Evolutionary conservation across 2,113 vertebrate genomes (phyloP).

Genomic region (Callionymus lyra): DNA sequence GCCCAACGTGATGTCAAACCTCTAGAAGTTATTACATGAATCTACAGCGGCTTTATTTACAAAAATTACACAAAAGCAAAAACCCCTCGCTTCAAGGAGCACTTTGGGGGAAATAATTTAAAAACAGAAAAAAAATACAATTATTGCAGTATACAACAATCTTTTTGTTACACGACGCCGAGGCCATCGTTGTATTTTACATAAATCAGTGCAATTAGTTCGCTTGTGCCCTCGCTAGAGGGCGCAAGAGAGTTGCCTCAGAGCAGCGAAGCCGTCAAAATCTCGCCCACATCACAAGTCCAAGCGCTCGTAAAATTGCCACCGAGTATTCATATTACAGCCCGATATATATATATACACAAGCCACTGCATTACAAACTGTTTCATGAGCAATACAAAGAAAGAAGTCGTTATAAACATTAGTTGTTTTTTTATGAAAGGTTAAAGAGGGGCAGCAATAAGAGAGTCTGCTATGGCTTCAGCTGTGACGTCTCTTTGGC

Average conservation of each 20-base stretch:
- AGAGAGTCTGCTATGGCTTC: not conserved
- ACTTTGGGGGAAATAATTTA: conserved; percentile 85
- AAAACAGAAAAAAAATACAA: conserved; percentile 76
- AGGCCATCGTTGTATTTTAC: conserved; percentile 83
- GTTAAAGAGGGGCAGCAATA: not conserved
- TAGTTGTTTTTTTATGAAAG: not conserved
- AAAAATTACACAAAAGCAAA: conserved; percentile 74
- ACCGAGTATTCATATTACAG: not conserved
- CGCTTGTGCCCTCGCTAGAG: conserved; percentile 63
- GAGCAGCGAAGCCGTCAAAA: conserved; percentile 16
- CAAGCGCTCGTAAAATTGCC: too few relatives aligned
- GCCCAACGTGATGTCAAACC: conserved; percentile 48
- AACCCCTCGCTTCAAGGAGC: conserved; percentile 42
- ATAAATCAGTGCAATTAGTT: conserved; percentile 97
- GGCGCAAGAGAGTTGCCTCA: conserved; percentile 37
- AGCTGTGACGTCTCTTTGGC: too few relatives aligned
- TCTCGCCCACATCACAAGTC: too few relatives aligned
- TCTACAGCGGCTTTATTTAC: conserved; percentile 89
- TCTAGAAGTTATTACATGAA: conserved; percentile 73
- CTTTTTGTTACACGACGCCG: conserved; percentile 86
- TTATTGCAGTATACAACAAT: conserved; percentile 98
- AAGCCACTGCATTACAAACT: conserved; percentile 47
- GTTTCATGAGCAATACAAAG: conserved; percentile 2
- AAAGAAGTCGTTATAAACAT: conserved; percentile 1
- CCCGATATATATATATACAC: too few relatives aligned